Base-by-base conservation (phyloP, 1,140 invertebrate genomes). In the Drosophila virilis region DNA sequence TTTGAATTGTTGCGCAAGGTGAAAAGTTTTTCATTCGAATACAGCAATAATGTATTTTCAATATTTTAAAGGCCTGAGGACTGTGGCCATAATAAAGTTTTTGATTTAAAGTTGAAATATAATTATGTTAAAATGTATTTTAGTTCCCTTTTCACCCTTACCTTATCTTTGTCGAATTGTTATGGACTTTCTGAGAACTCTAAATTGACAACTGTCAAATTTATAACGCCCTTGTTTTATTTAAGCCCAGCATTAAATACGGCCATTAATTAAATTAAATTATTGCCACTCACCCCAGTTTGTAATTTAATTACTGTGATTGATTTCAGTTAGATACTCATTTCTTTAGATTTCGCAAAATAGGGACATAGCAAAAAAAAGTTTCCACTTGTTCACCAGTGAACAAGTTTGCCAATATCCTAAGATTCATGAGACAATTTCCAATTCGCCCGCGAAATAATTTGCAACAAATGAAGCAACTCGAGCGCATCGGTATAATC, bases 311-410 rank as follows among this genome's bases (percentile, higher is more conserved):
- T 86, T 70, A 37, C 46, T 38, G 46, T 74, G 66, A 85, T 86
- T 78, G 82, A 86, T 78, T 81, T 65, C 15, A 37, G 43, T 4
- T 32, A 35, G 58, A 57, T 66, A 59, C 42, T 67, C 9, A 48
- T 60, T 51, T 57, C 51, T 43, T 15, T 17, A 28, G 22, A 28
- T 38, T 15, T 32, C 22, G 10, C 12, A 13, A 59, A 59, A 58
- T 32, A 37, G 33, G 22, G 40, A 54, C 58, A 61, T 22, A 9
- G 48, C 40, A 33, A 60, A 74, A 78, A 17, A 22, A 73, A 86
- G 72, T 82, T 73, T 74, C 72, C 86, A 82, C 82, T 86, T 86
- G 83, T 65, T 28, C 83, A 48, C 68, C 50, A 70, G 79, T 75
- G 78, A 86, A 60, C 72, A 40, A 40, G 40, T 73, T 28, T 3